Conservation (phyloP, 2,888 invertebrate species). For the Drosophila acutilabella region DNA sequence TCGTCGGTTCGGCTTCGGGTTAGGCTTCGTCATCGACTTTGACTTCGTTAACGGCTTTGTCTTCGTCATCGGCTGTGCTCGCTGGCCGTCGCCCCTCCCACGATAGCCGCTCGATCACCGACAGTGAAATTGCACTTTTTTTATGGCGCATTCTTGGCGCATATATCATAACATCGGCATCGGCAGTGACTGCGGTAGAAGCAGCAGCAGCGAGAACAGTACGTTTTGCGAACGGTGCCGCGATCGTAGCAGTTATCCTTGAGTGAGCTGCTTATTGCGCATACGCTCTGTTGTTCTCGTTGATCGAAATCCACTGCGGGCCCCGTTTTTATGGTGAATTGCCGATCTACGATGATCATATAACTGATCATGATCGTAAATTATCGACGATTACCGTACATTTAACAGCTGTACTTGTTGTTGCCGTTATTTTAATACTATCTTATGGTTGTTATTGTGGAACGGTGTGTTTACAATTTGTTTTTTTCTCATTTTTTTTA, state of each 20-base stretch:
- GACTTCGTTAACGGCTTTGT: neutral
- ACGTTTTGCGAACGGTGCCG: slow-evolving; percentile 7
- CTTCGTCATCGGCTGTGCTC: neutral
- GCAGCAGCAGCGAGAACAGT: slow-evolving; percentile 14
- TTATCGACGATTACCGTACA: slow-evolving; percentile 24
- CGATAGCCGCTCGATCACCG: slow-evolving; percentile 43
- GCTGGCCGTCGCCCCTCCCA: slow-evolving; percentile 41
- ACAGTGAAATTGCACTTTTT: slow-evolving; percentile 59
- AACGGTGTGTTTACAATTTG: neutral
- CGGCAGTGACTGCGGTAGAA: slow-evolving; percentile 23
- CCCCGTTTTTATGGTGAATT: neutral
- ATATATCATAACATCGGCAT: slow-evolving; percentile 64
- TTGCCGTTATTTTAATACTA: neutral
- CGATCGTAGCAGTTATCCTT: slow-evolving; percentile 69
- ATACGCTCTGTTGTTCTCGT: slow-evolving; percentile 59
- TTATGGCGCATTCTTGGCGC: slow-evolving; percentile 73
- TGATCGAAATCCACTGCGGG: slow-evolving; percentile 15
- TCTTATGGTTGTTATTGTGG: neutral
- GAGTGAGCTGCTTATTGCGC: slow-evolving; percentile 59
- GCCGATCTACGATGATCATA: slow-evolving; percentile 42
- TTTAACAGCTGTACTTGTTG: slow-evolving; percentile 8
- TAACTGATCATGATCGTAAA: slow-evolving; percentile 50
- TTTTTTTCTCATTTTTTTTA: neutral
- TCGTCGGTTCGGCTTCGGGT: neutral
- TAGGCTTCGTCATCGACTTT: neutral